These are phyloP conservation scores for Typhlomys cinereus DNA, from an alignment of 2,113 vertebrate species.

Conservation along the genomic window DNA sequence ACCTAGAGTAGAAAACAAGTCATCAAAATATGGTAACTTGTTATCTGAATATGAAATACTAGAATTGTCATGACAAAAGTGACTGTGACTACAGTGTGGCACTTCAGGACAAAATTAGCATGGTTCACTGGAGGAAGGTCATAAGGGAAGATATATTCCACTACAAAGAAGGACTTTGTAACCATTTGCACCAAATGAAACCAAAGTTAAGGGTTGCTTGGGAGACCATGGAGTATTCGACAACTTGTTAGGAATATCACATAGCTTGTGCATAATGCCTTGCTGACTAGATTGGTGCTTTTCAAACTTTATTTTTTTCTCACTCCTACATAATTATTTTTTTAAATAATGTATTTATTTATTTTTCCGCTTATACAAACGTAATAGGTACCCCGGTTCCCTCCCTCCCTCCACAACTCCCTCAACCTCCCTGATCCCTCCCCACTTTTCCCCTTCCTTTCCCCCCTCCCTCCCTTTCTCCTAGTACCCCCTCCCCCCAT, in stretches of 20 bases:
- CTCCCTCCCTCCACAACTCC: no score
- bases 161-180: background rate
- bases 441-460: no score
- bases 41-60: slow-evolving; percentile 9
- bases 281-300: background rate
- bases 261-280: background rate
- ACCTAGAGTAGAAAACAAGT: background rate
- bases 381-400: no score
- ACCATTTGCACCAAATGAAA: background rate
- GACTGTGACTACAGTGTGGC: background rate
- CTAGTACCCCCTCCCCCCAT: no score
- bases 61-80: background rate
- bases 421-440: no score
- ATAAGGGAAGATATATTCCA: background rate
- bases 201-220: background rate
- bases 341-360: no score
- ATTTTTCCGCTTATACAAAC: no score
- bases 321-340: no score
- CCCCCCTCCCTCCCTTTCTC: no score
- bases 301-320: slow-evolving; percentile 33
- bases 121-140: background rate
- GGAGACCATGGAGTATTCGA: background rate
- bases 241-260: background rate
- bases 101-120: background rate
- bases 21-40: background rate